A percentile compares a stretch with the other conserved stretches of the same genome.
These are phyloP conservation scores for Otolemur crassicaudatus DNA, from an alignment of 2,797 vertebrate species.

Conservation along the genomic window DNA sequence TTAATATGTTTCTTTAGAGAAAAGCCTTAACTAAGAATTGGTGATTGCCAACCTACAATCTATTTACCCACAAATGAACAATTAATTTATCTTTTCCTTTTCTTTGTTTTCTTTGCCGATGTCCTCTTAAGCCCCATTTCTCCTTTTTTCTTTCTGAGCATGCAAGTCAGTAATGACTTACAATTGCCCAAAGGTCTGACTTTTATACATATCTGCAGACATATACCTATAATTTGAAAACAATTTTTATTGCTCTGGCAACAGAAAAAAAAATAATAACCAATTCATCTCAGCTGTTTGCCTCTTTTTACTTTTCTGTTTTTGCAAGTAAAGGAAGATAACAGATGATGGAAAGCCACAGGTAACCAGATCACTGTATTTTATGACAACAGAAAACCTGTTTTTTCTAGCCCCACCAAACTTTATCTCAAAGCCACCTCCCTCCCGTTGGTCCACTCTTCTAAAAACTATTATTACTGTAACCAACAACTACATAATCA, in stretches of 20 bases:
- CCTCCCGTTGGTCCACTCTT: neutral
- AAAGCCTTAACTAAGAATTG: conserved; percentile 5
- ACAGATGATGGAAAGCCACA: neutral
- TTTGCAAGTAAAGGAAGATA: conserved; percentile 4
- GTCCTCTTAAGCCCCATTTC: neutral
- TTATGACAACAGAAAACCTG: neutral
- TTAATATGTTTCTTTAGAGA: conserved; percentile 23
- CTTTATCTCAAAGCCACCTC: neutral
- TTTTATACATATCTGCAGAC: neutral
- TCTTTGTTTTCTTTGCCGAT: neutral
- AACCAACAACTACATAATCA: neutral
- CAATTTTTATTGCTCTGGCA: neutral
- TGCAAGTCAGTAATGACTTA: neutral
- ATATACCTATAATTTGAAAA: neutral
- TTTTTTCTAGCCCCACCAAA: neutral
- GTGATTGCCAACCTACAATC: neutral
- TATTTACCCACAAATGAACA: neutral
- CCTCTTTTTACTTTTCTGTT: neutral
- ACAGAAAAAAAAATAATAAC: neutral
- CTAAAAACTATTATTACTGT: neutral
- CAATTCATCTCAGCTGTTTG: neutral
- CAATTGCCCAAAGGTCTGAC: neutral
- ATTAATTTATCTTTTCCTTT: neutral
- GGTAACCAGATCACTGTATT: neutral
- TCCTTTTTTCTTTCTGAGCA: neutral